Base-by-base conservation (phyloP, 2,888 invertebrate genomes). In the Xanthia togata region DNA sequence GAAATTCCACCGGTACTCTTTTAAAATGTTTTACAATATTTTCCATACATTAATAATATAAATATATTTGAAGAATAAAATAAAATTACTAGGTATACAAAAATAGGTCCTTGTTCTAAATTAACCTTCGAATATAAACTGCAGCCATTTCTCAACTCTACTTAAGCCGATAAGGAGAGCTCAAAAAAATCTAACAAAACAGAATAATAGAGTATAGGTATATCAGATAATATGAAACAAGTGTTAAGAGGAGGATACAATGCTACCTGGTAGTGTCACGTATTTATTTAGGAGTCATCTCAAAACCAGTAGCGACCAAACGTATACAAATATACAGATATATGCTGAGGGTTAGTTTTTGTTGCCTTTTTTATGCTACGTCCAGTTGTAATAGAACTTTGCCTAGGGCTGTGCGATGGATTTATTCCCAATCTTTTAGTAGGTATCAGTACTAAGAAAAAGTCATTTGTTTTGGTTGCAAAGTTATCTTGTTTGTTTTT, bases 231-330 rank as follows among this genome's bases (percentile, higher is more conserved):
- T 95, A 94, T 94, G 93, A 93, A 93, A 95, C 95, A 95, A 94
- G 95, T 93, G 95, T 94, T 93, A 93, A 93, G 92, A 93, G 89
- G 84, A 89, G 90, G 91, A 91, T 90, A 95, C 94, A 94, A 94
- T 92, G 91, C 95, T 96, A 96, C 96, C 96, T 95, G 96, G 91
- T 83, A 88, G 87, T 95, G 95, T 96, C 95, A 94, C 94, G 93
- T 96, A 94, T 96, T 96, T 96, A 96, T 96, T 96, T 96, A 96
- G 96, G 96, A 92, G 92, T 92, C 93, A 91, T 92, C 92, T 95
- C 91, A 96, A 95, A 96, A 96, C 96, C 96, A 96, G 96, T 96
- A 96, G 96, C 96, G 88, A 92, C 86, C 93, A 92, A 94, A 94
- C 92, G 93, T 92, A 92, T 91, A 92, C 92, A 92, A 92, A 90